Conservation (phyloP, 1,140 invertebrate species). For the Coenobita brevimanus region DNA sequence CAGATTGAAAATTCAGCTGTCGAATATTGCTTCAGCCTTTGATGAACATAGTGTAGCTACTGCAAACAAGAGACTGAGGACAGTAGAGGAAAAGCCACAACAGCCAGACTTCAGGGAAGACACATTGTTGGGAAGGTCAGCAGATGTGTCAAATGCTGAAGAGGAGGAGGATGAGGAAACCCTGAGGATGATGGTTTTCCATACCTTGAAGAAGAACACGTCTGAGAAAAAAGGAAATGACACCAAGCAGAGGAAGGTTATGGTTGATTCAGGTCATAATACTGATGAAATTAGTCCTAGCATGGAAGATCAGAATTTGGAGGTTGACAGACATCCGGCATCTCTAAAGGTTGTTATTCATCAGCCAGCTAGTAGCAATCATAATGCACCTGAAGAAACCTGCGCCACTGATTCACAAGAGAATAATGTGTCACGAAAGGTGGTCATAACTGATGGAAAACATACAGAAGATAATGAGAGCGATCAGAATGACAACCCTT, state of each 20-base stretch:
- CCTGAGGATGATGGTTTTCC: conserved; percentile 34
- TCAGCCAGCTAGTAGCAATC: neutral
- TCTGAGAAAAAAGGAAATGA: neutral
- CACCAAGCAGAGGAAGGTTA: neutral
- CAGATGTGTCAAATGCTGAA: neutral
- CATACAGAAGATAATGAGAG: neutral
- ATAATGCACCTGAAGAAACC: neutral
- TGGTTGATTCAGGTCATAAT: neutral
- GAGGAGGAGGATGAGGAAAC: conserved; percentile 58
- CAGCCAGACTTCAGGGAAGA: neutral
- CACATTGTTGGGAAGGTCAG: neutral
- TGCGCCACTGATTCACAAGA: neutral
- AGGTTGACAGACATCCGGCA: neutral
- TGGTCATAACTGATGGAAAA: neutral
- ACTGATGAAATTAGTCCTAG: neutral
- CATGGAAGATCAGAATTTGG: neutral
- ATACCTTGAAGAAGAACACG: conserved; percentile 24
- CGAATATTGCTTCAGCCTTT: conserved; percentile 22
- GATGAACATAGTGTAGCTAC: neutral
- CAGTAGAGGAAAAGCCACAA: neutral
- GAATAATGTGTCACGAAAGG: neutral
- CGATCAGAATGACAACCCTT: neutral
- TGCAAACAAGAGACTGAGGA: neutral
- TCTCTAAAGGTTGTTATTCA: conserved; percentile 8
- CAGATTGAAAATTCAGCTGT: conserved; percentile 40